Evolutionary conservation across 2,113 vertebrate genomes (phyloP), one percentile per base, ranked within the genome.

Genomic region (Limnothrissa miodon): DNA sequence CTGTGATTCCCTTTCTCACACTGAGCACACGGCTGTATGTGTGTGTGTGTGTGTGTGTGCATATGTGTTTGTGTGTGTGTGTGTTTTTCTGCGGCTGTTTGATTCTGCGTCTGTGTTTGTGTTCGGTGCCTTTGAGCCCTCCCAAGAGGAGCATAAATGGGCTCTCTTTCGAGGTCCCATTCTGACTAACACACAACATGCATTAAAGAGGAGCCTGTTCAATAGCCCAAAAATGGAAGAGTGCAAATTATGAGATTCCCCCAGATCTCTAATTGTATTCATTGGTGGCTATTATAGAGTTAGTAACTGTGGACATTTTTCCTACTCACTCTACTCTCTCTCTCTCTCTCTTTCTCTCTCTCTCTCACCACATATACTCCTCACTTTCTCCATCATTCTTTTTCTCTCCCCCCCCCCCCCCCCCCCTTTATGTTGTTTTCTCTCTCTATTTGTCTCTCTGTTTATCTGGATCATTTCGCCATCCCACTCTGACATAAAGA

Each of bases 21-120:
- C 29, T 74, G 66, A 4, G 66, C 33, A 10, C 25, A 25, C 9
- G n/a, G 17, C 17, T 33, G 33, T 74, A 25, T 74, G 66, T 74
- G 25, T 70, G 9, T 33, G 2, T 15, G 4, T 17, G 10, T 36
- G 25, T 29, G 8, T 25, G 59, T 25, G 59, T 25, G 59, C 29
- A 25, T 66, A 25, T 66, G 59, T 66, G 59, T 66, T n/a, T 66
- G 59, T 70, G 62, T 70, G 62, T 74, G 9, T 88, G 87, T 83
- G 80, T 86, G 87, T 88, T 81, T 86, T 87, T 85, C 78, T 87
- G 87, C 81, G 85, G n/a, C 88, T 87, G 80, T 86, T 89, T 89
- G 81, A 88, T 89, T 90, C 78, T 90, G 83, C 83, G 29, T 74
- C 66, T 74, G 66, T 74, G 66, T 74, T 74, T 74, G 66, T 74